Conservation (phyloP, 1,140 invertebrate genomes). For the Eufriesea mexicana region DNA sequence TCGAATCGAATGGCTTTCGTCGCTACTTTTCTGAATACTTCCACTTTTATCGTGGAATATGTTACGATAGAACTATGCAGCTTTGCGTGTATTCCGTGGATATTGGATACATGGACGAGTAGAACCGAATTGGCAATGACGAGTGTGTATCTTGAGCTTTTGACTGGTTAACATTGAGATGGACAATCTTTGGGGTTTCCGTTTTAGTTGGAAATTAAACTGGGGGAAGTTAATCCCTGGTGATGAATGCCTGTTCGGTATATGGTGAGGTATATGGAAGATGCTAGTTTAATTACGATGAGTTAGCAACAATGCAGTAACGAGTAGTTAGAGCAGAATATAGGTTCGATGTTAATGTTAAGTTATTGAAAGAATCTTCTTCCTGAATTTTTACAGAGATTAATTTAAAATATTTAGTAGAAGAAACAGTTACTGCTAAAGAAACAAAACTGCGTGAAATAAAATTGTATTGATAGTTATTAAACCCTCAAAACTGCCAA, state of each 20-base stretch:
- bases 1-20: background rate
- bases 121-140: too few species aligned
- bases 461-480: too few species aligned
- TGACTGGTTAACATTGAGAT: background rate
- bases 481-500: too few species aligned
- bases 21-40: background rate
- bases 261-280: background rate
- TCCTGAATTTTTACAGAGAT: background rate
- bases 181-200: too few species aligned
- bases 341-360: background rate
- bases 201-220: background rate
- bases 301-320: background rate
- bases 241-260: background rate
- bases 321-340: background rate
- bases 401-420: too few species aligned
- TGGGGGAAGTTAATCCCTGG: background rate
- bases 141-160: too few species aligned
- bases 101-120: too few species aligned
- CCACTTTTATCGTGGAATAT: background rate
- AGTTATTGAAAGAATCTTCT: background rate
- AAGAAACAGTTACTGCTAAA: too few species aligned
- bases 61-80: background rate
- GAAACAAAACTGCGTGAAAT: too few species aligned
- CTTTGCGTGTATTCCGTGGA: too few species aligned
- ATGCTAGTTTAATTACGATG: too few species aligned